Evolutionary conservation across 2,888 invertebrate species (phyloP), one percentile per base, ranked within the genome.

Genomic region (Cotesia congregata): DNA sequence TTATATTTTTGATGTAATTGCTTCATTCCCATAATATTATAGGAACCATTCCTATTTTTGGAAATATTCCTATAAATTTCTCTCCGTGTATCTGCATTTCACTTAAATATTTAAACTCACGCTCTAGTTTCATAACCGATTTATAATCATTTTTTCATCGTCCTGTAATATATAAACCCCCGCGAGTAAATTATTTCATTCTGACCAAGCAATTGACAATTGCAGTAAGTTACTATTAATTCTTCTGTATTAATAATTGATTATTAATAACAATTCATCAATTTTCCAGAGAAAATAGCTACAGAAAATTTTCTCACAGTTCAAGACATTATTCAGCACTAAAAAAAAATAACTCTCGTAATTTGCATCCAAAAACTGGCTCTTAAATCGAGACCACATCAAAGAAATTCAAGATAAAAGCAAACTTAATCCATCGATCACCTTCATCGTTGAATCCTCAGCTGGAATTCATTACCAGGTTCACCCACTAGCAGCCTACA

Each of bases 361-460:
- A 30, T 30, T 30, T 30, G 30, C 30, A 30, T 30, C 30, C 30
- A 30, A 30, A 30, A 30, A 30, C 30, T 30, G 30, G 30, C 30
- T 30, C 30, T 30, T 30, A 30, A 30, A 30, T 30, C 30, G 2
- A 2, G 3, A 30, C 3, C 30, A 30, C 30, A 30, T 30, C 30
- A 30, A 30, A 30, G 30, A 30, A 30, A 30, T 30, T 30, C 3
- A 30, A 30, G 74, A 67, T 74, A 74, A 74, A 74, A 74, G 67
- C 67, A 67, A 67, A 74, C 67, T 74, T 60, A 39, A 20, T 67
- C 67, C 74, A 74, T 74, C 74, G 74, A 74, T 74, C 74, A 74
- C 67, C 41, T 39, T 74, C 67, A 74, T 74, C 74, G 74, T 74
- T 74, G 67, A 40, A 67, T 65, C 41, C 64, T 41, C 64, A 74